Evolutionary conservation across 2,888 invertebrate genomes (phyloP), one percentile per base, ranked within the genome.

Genomic region (Cheilosia vulpina): DNA sequence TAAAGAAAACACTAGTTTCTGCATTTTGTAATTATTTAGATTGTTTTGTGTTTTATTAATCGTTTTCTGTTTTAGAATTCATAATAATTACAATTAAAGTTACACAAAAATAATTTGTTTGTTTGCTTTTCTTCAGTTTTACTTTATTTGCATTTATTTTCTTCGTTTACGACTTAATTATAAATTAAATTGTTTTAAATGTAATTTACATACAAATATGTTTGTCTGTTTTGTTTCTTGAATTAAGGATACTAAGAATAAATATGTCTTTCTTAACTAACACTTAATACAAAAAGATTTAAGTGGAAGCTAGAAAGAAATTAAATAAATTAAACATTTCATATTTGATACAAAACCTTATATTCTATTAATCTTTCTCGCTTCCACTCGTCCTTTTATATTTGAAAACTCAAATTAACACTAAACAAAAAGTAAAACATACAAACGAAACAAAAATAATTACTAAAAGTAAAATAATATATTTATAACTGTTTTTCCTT

Each of bases 201-300:
- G 50, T 68, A 73, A 55, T 50, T 55, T 58, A 66, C 34, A 66
- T 65, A 57, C 47, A 55, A 38, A 47, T 17, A 9, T 43, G 50
- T 57, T 19, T 57, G 31, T 71, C 41, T 13, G 9, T 34, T 53
- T 73, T 63, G 17, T 55, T 73, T 63, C 5, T 57, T 60, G 34
- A 34, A 62, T 53, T 45, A 76, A 68, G 75, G 43, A 79, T 80
- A 73, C 60, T 84, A 79, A 75, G 55, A 87, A 81, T 81, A 87
- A 87, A 81, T 87, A 87, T 77, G 63, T 85, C 80, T 81, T 76
- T 85, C 80, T 81, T 81, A 85, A 85, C 77, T 85, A 85, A 78
- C 60, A 45, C 45, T 77, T 77, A 77, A 68, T 52, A 60, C 11
- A 69, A 24, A 69, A 47, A 27, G 47, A 62, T 45, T 27, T 5